A percentile compares a stretch with the other conserved stretches of the same genome.
These are phyloP conservation scores for Helarctos malayanus DNA, from an alignment of 2,797 vertebrate species.

Conservation along the genomic window DNA sequence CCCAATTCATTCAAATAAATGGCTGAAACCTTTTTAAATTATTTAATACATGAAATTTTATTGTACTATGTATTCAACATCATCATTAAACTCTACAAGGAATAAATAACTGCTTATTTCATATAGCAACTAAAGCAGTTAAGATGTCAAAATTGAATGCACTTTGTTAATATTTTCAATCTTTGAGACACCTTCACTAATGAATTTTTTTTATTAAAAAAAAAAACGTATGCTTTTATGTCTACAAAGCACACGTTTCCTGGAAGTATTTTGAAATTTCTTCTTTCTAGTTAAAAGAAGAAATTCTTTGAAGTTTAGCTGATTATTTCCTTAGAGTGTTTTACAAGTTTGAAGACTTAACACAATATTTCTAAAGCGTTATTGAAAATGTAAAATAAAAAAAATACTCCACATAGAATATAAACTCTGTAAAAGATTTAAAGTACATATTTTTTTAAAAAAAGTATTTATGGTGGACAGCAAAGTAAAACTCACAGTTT, in stretches of 20 bases:
- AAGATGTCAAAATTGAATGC: not conserved
- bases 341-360: not conserved
- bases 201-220: not conserved
- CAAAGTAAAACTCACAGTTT: not conserved
- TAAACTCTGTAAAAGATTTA: not conserved
- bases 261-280: not conserved
- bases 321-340: not conserved
- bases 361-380: not conserved
- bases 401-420: not conserved
- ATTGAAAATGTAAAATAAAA: conserved; percentile 1
- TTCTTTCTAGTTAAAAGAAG: not conserved
- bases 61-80: not conserved
- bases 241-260: conserved; percentile 15
- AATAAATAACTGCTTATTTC: not conserved
- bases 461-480: not conserved
- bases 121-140: not conserved
- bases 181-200: not conserved
- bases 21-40: not conserved
- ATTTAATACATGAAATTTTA: conserved; percentile 46
- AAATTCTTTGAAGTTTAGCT: not conserved
- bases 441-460: not conserved
- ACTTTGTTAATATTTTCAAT: not conserved
- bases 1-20: not conserved
- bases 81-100: not conserved
- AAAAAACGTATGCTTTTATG: not conserved